These are phyloP conservation scores for Byasa hedistus DNA, from an alignment of 2,888 invertebrate species.

Conservation along the genomic window DNA sequence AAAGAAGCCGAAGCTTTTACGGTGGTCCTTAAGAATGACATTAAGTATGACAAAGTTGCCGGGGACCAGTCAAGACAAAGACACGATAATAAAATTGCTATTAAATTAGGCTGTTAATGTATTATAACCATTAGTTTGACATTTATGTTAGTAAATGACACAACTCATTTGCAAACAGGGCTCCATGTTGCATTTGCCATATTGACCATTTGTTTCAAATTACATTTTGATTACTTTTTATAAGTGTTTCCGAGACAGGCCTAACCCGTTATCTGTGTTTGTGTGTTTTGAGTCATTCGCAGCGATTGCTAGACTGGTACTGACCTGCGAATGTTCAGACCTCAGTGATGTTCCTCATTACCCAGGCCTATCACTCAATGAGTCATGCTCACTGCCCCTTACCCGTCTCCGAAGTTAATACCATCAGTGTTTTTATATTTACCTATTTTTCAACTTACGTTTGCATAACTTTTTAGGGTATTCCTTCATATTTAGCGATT, in stretches of 20 bases:
- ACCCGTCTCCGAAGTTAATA: no score
- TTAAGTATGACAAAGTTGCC: slow-evolving; percentile 40
- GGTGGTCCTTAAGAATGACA: slow-evolving; percentile 47
- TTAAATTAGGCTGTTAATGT: slow-evolving; percentile 41
- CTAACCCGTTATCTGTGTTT: no score
- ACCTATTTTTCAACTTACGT: no score
- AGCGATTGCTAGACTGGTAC: neutral
- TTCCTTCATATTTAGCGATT: no score
- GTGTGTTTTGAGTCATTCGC: neutral
- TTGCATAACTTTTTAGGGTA: no score
- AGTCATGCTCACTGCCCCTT: no score
- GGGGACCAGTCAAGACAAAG: slow-evolving; percentile 40
- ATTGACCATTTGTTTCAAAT: slow-evolving; percentile 25
- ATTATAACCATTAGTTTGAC: slow-evolving; percentile 31
- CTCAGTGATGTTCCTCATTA: neutral
- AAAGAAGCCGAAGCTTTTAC: slow-evolving; percentile 52
- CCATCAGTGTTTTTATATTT: no score
- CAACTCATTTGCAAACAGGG: slow-evolving; percentile 17
- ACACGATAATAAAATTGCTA: slow-evolving; percentile 44
- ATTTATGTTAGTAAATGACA: slow-evolving; percentile 27
- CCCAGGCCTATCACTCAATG: no score
- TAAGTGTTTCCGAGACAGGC: neutral
- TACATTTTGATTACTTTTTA: slow-evolving; percentile 22
- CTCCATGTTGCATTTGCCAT: slow-evolving; percentile 16
- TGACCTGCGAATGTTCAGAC: neutral